Conservation (phyloP, 2,888 invertebrate genomes). For the Habrosyne pyritoides region DNA sequence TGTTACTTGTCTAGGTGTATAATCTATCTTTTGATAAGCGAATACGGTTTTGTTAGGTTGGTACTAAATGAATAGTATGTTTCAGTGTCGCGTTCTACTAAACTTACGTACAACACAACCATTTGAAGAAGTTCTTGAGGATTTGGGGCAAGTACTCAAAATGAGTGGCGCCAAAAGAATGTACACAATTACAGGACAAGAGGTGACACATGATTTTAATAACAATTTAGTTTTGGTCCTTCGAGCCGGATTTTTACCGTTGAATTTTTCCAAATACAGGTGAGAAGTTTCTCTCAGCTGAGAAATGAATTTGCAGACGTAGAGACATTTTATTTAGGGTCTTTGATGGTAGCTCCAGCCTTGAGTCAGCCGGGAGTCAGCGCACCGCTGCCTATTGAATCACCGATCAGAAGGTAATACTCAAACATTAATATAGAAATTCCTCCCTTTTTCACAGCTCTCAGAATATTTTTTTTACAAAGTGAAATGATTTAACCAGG, state of each 20-base stretch:
- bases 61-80: constrained; percentile 18
- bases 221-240: background rate
- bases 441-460: background rate
- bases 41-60: background rate
- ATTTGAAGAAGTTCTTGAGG: constrained; percentile 96
- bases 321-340: constrained; percentile 94
- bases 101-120: constrained; percentile 96
- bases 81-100: constrained; percentile 93
- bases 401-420: constrained; percentile 70
- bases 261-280: constrained; percentile 73
- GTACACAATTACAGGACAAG: constrained; percentile 96
- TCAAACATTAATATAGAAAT: background rate
- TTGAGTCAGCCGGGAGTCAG: constrained; percentile 70
- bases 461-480: background rate
- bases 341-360: constrained; percentile 66
- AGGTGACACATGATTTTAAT: constrained; percentile 82
- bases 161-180: constrained; percentile 95
- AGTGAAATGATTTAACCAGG: constrained; percentile 33
- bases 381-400: constrained; percentile 73
- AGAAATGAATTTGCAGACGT: constrained; percentile 96
- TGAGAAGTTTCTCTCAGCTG: constrained; percentile 96
- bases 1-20: constrained; percentile 4
- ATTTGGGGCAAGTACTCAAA: constrained; percentile 95
- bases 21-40: background rate
- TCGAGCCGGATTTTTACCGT: background rate